Evolutionary conservation across 2,888 invertebrate species (phyloP), one percentile per base, ranked within the genome.

Genomic region (Carcina quercana): DNA sequence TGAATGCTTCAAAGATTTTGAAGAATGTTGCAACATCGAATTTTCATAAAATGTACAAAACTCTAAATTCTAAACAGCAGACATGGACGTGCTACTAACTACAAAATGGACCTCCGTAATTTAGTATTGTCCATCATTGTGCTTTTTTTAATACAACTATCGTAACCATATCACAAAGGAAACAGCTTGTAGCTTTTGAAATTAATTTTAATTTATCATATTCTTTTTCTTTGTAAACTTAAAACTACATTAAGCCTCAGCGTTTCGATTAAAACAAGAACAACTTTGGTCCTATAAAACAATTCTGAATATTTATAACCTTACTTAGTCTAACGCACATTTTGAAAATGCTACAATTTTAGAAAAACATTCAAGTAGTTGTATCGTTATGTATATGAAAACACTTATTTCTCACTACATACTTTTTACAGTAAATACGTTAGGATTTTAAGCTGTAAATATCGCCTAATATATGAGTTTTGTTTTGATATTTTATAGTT

Each of bases 111-210:
- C 82, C 82, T 63, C 73, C 60, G 64, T 73, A 69, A 59, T 67
- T 66, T 39, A 69, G 67, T 82, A 82, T 83, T 83, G 82, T 83
- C 82, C 82, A 76, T 59, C 53, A 66, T 83, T 83, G 80, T 82
- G 82, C 82, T 73, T 71, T 54, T 47, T 30, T 55, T 60, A 59
- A 63, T 53, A 57, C 50, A 36, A 68, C 71, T 75, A 69, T 66
- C 75, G 71, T 69, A 56, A 8, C 12, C 12, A 24, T 60, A 76
- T 78, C 72, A 76, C 71, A 73, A 73, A 71, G 43, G 52, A 70
- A 70, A 48, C 37, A 57, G 60, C 60, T 60, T 56, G 55, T 51
- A 65, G 62, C 60, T 47, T 42, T 30, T 14, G 8, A 21, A 29
- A 29, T 11, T 20, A 28, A 28, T 20, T 3, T 28, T 13, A 20